Base-by-base conservation (phyloP, 53 echinoderm and acorn worm genomes). In the Arbacia lixula region DNA sequence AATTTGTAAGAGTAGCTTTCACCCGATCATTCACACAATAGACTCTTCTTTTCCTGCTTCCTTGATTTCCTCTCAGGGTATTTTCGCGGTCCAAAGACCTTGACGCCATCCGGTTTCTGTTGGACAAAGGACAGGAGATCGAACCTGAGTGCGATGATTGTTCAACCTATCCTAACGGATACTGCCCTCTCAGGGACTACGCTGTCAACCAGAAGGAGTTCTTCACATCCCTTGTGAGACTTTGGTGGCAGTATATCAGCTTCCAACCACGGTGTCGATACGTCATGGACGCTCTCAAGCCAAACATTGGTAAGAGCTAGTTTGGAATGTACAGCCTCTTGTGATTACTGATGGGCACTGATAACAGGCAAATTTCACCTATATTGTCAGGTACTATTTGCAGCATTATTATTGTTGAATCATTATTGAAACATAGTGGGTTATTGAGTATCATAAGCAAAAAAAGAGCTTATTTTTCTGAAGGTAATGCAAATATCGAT, bases 141-240 rank as follows among this genome's bases (percentile, higher is more conserved):
- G 82, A 81, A 21, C 82, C 82, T 28, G 82, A 81, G 65, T 81
- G 82, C 32, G 64, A 62, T 6, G 82, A 81, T 22, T 81, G 82
- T 52, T 40, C 82, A 8, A 31, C 16, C 6, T 63, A 81, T 38
- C 30, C 16, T 30, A 81, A 46, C 19, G 64, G 29, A 3, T 81
- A 81, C 82, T 81, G 82, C 29, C 82, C 82, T 19, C 82, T 81
- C 33, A 81, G 46, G 82, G 82, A 81, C 28, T 81, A 81, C 46
- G 82, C 82, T 12, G 35, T 63, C 2, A 50, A 20, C 17, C 82
- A 81, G 64, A 81, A 81, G 64, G 82, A 81, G 9, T 81, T 81
- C 82, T 81, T 81, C 63, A 1, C 40, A 17, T 29, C 64, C 1
- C 82, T 81, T 4, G 82, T 81, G 21, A 81, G 65, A 21, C 64